These are phyloP conservation scores for Aplocera efformata DNA, from an alignment of 2,888 invertebrate genomes.

Conservation along the genomic window DNA sequence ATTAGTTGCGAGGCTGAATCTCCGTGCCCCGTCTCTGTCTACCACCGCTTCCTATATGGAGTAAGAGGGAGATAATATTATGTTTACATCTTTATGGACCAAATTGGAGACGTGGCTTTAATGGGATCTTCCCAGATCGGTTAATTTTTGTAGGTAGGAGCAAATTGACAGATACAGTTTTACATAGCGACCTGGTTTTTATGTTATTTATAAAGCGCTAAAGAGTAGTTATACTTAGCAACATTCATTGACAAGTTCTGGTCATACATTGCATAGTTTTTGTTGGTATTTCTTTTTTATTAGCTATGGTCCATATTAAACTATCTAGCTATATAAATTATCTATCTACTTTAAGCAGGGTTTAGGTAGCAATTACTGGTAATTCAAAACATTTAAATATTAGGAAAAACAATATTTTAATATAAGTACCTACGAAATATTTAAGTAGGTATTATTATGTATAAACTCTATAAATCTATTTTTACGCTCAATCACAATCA, in stretches of 20 bases:
- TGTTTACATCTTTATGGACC: conserved; percentile 69
- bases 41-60: conserved; percentile 16
- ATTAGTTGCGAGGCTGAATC: conserved; percentile 70
- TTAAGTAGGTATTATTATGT: no score
- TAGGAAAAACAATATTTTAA: no score
- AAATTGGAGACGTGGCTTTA: conserved; percentile 66
- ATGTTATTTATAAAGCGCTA: conserved; percentile 53
- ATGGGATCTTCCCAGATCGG: conserved; percentile 70
- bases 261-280: no score
- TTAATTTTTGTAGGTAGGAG: conserved; percentile 73
- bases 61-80: conserved; percentile 50
- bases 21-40: conserved; percentile 54
- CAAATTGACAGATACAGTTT: conserved; percentile 57
- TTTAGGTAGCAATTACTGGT: no score
- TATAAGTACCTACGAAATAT: no score
- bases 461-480: no score
- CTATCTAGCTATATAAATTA: no score
- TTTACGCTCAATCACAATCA: no score
- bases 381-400: no score
- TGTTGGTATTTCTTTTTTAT: conserved; percentile 15
- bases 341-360: no score
- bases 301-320: conserved; percentile 6
- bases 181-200: conserved; percentile 61
- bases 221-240: conserved; percentile 20
- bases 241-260: conserved; percentile 32